phyloP scores from a whole-genome alignment of 2,797 vertebrate species.

The Petrocephalus sullivani region DNA sequence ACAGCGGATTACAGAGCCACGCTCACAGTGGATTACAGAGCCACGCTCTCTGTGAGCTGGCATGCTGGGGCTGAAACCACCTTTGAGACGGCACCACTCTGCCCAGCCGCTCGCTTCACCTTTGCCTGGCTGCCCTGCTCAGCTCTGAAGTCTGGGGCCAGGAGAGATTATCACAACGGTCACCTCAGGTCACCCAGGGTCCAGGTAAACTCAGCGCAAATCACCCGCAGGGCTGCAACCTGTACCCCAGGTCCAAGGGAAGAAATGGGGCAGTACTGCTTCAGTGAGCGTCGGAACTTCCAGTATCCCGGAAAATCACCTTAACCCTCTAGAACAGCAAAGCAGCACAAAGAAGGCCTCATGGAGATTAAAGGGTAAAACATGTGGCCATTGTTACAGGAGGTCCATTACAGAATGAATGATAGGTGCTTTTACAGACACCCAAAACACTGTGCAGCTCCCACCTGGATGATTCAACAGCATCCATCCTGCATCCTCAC shows the following conservation, averaged over 20 bases:
- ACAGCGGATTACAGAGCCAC: not conserved
- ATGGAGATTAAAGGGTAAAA: not conserved
- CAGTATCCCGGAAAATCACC: not conserved
- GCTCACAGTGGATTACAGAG: not conserved
- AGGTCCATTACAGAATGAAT: not conserved
- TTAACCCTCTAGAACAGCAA: not conserved
- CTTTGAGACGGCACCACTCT: not conserved
- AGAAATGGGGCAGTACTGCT: not conserved
- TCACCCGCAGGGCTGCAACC: not conserved
- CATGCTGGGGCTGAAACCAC: not conserved
- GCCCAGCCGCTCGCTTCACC: not conserved
- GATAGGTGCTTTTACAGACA: too few relatives aligned
- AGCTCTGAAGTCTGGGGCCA: not conserved
- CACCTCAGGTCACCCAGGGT: not conserved
- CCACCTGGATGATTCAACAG: too few relatives aligned
- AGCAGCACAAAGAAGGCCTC: not conserved
- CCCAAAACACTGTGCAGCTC: too few relatives aligned
- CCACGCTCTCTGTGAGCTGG: not conserved
- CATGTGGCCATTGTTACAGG: not conserved
- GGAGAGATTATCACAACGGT: not conserved
- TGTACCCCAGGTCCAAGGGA: not conserved
- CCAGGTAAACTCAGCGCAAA: not conserved
- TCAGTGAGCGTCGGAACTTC: not conserved
- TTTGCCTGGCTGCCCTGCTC: not conserved
- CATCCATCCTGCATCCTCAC: too few relatives aligned